These are phyloP conservation scores for Serranus cabrilla DNA, from an alignment of 2,797 vertebrate species.

Conservation along the genomic window DNA sequence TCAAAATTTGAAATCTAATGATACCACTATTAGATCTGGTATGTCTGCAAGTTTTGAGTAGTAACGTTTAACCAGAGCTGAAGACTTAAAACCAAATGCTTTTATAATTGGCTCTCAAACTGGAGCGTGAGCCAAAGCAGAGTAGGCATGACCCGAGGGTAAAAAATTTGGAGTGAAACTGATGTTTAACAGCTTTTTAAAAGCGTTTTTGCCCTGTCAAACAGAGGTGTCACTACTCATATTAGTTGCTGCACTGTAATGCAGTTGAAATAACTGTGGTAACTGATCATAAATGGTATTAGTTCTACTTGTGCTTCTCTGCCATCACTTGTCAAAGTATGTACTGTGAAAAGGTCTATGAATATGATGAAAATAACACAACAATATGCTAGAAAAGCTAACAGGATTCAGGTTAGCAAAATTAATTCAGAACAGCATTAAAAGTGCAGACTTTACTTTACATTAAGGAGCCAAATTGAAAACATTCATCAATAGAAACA, in stretches of 20 bases:
- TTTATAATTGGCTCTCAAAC: neutral
- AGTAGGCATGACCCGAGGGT: neutral
- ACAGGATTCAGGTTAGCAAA: neutral
- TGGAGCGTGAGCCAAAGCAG: too few species aligned
- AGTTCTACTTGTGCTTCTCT: constrained; percentile 8
- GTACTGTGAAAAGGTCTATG: neutral
- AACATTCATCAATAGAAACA: neutral
- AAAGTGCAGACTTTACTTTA: neutral
- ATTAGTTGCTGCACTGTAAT: neutral
- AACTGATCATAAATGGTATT: neutral
- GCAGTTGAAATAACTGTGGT: neutral
- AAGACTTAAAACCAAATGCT: neutral
- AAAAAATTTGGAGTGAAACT: neutral
- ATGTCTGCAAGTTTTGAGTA: too few species aligned
- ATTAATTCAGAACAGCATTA: neutral
- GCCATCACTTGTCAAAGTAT: neutral
- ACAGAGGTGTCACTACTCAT: neutral
- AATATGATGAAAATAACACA: neutral
- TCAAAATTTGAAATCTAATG: too few species aligned
- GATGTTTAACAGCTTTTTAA: neutral
- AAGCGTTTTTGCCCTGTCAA: neutral
- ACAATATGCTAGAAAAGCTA: neutral
- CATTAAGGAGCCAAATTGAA: neutral
- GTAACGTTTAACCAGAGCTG: too few species aligned
- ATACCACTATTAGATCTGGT: too few species aligned